A percentile compares a stretch with the other conserved stretches of the same genome.
phyloP scores from a whole-genome alignment of 2,888 invertebrate genomes.

The Suillia variegata region DNA sequence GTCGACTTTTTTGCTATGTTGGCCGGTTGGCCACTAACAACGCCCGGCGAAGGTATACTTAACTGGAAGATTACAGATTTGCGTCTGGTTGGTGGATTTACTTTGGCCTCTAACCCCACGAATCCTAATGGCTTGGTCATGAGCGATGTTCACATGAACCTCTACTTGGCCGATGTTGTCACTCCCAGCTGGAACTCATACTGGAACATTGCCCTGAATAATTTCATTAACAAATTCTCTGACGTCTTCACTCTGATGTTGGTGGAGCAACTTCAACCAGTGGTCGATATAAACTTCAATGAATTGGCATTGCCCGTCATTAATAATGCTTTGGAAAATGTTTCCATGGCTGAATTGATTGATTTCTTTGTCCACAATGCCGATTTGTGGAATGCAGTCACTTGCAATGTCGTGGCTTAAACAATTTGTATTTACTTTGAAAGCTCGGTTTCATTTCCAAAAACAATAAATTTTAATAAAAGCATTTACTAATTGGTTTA shows the following conservation, averaged over 20 bases:
- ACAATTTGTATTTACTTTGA: too few species aligned
- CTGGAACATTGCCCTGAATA: conserved; percentile 41
- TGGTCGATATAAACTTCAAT: conserved; percentile 3
- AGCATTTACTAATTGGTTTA: too few species aligned
- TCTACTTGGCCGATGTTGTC: conserved; percentile 36
- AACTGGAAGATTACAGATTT: conserved; percentile 21
- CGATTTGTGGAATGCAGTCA: too few species aligned
- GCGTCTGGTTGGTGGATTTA: conserved; percentile 19
- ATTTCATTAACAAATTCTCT: conserved; percentile 32
- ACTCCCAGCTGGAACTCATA: conserved; percentile 38
- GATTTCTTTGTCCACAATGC: conserved; percentile 5
- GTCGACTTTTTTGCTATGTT: conserved; percentile 24
- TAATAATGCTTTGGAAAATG: conserved; percentile 27
- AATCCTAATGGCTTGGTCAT: conserved; percentile 34
- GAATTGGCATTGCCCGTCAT: conserved; percentile 22
- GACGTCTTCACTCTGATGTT: conserved; percentile 27
- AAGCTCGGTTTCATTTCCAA: too few species aligned
- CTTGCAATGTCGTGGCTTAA: too few species aligned
- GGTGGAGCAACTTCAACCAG: conserved; percentile 35
- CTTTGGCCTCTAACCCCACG: neutral
- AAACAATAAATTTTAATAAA: too few species aligned
- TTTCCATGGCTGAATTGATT: conserved; percentile 30
- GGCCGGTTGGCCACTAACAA: conserved; percentile 20
- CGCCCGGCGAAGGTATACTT: conserved; percentile 21
- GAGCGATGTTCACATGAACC: conserved; percentile 32